Evolutionary conservation across 2,113 vertebrate species (phyloP), one percentile per base, ranked within the genome.

Genomic region (Nyctereutes procyonoides): DNA sequence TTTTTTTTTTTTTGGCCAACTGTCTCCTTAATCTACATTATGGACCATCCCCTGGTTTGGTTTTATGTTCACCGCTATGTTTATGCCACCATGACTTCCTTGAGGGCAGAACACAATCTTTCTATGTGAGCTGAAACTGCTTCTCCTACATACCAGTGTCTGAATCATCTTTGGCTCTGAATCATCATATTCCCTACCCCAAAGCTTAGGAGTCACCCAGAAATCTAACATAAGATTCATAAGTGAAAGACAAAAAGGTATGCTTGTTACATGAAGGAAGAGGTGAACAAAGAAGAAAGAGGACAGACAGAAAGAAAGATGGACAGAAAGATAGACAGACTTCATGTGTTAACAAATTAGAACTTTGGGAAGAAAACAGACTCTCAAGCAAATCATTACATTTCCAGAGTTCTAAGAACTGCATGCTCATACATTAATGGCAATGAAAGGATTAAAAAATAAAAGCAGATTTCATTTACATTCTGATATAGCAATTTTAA

Each of bases 61-160:
- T 62, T 97, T 92, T 73, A 69, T 28, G 26, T 90, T 69, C 17
- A 58, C 32, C 14, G n/a, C 62, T 30, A 32, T 73, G 8, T 90
- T 92, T 85, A 86, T 15, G 53, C 38, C 65, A 96, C 30, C 93
- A 63, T 28, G 8, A 73, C 19, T 82, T 95, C 80, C 80, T 76
- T 71, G 35, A 93, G 11, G 60, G 53, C 58, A 96, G 84, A 95
- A 96, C 38, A 55, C 12, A 82, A 48, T 83, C 43, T 97, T 73
- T 20, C 86, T 91, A 51, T 35, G 35, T 30, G 38, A 77, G 38
- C 51, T 5, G 0, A 35, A 95, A 79, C 48, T 56, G 56, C n/a
- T 38, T 22, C 28, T 53, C 43, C 38, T 20, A 53, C 8, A 69
- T 10, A 38, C 55, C 43, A 60, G 24, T 4, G 35, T 69, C 43